Conservation (phyloP, 2,888 invertebrate genomes). For the Thereva nobilitata region DNA sequence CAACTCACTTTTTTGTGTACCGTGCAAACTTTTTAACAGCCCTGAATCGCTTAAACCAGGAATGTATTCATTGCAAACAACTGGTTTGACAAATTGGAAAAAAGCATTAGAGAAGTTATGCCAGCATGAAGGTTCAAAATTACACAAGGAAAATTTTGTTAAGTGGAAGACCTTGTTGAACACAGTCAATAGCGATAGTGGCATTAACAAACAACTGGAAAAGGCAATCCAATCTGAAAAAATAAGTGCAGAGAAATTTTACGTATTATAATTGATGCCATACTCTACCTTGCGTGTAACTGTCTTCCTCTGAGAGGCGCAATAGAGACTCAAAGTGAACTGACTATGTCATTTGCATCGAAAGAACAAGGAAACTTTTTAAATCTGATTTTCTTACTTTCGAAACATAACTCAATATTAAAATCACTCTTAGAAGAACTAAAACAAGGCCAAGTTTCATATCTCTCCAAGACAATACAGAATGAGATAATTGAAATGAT, state of each 20-base stretch:
- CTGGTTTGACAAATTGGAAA: conserved; percentile 7
- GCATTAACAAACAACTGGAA: not conserved
- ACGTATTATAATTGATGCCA: not conserved
- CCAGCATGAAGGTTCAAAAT: conserved; percentile 3
- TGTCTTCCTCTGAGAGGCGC: conserved; percentile 12
- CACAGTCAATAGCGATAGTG: not conserved
- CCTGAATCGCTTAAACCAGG: too few relatives aligned
- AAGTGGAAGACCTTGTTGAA: conserved; percentile 3
- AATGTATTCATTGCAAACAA: not conserved
- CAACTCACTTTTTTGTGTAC: too few relatives aligned
- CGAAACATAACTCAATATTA: conserved; percentile 5
- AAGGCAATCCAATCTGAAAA: not conserved
- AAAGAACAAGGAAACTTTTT: too few relatives aligned
- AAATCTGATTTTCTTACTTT: too few relatives aligned
- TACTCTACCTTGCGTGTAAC: too few relatives aligned
- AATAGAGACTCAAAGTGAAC: conserved; percentile 6
- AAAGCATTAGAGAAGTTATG: not conserved
- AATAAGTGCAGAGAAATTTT: not conserved
- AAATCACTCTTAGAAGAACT: not conserved
- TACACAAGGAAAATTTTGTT: conserved; percentile 1
- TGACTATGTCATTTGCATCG: too few relatives aligned
- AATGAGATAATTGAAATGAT: conserved; percentile 5
- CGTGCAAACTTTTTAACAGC: conserved; percentile 1
- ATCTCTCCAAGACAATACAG: conserved; percentile 9
- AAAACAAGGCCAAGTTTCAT: conserved; percentile 2